Evolutionary conservation across 2,113 vertebrate species (phyloP).

Genomic region (Poeciliopsis occidentalis): DNA sequence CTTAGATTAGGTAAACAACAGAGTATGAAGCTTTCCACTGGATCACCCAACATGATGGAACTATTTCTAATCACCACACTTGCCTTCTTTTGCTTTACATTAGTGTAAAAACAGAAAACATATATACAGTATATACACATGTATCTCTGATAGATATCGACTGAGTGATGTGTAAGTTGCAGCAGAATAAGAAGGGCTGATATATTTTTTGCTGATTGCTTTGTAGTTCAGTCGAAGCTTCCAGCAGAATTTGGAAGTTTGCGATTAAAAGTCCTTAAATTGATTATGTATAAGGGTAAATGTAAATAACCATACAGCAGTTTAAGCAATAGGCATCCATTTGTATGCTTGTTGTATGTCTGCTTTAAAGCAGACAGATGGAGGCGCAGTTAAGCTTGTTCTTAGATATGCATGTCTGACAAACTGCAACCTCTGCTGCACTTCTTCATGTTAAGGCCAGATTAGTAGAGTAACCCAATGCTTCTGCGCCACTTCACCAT

Average conservation of each 20-base stretch:
- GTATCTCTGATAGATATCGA: not conserved
- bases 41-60: not conserved
- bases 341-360: not conserved
- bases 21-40: not conserved
- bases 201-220: conserved; percentile 1
- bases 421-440: conserved; percentile 7
- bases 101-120: not conserved
- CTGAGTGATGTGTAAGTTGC: not conserved
- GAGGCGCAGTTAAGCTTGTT: not conserved
- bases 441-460: conserved; percentile 13
- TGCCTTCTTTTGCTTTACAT: not conserved
- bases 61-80: not conserved
- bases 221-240: not conserved
- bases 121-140: not conserved
- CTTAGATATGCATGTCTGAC: not conserved
- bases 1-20: conserved; percentile 3
- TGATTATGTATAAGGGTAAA: too few species aligned
- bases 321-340: not conserved
- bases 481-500: not conserved
- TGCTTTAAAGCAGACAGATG: not conserved
- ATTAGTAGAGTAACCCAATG: conserved; percentile 4
- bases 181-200: conserved; percentile 24
- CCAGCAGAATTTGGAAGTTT: not conserved
- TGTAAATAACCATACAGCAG: not conserved
- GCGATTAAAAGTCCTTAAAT: not conserved